Percentiles rank a stretch among this genome's conserved stretches.
Evolutionary conservation across 2,888 invertebrate species (phyloP).

Genomic region (Leptogaster cylindrica): DNA sequence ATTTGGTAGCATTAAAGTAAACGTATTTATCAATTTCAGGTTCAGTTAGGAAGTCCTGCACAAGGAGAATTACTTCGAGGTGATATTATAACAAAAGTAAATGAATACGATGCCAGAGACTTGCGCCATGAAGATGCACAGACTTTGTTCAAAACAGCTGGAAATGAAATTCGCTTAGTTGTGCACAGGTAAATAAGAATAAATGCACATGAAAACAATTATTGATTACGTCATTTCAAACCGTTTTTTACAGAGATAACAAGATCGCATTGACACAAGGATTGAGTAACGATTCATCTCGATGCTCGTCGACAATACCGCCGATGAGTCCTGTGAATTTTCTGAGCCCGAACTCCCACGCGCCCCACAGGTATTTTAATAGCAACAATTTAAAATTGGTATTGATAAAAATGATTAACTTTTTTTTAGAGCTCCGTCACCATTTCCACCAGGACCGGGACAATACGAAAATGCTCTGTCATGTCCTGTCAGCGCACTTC

Average conservation of each 20-base stretch:
- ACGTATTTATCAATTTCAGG: slow-evolving; percentile 67
- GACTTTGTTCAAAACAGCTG: slow-evolving; percentile 82
- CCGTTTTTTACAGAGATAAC: slow-evolving; percentile 57
- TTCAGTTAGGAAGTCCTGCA: slow-evolving; percentile 84
- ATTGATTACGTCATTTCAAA: slow-evolving; percentile 4
- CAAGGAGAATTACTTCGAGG: slow-evolving; percentile 84
- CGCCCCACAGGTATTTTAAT: slow-evolving; percentile 63
- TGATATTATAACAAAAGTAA: slow-evolving; percentile 89
- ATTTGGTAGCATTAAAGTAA: neutral
- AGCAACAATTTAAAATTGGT: neutral
- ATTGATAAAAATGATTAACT: neutral
- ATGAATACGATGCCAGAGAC: slow-evolving; percentile 86
- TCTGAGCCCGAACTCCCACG: slow-evolving; percentile 50
- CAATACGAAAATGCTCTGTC: slow-evolving; percentile 59
- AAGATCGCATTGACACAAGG: slow-evolving; percentile 61
- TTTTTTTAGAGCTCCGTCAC: slow-evolving; percentile 62
- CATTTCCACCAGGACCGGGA: slow-evolving; percentile 65
- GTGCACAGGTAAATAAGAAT: slow-evolving; percentile 74
- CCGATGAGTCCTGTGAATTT: slow-evolving; percentile 51
- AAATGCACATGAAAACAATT: neutral
- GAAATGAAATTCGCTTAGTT: slow-evolving; percentile 78
- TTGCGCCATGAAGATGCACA: slow-evolving; percentile 91
- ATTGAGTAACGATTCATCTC: slow-evolving; percentile 64
- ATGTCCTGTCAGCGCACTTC: slow-evolving; percentile 60
- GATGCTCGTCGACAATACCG: slow-evolving; percentile 62